Base-by-base conservation (phyloP, 2,113 vertebrate genomes). In the Stomatorhinus ivindoensis region DNA sequence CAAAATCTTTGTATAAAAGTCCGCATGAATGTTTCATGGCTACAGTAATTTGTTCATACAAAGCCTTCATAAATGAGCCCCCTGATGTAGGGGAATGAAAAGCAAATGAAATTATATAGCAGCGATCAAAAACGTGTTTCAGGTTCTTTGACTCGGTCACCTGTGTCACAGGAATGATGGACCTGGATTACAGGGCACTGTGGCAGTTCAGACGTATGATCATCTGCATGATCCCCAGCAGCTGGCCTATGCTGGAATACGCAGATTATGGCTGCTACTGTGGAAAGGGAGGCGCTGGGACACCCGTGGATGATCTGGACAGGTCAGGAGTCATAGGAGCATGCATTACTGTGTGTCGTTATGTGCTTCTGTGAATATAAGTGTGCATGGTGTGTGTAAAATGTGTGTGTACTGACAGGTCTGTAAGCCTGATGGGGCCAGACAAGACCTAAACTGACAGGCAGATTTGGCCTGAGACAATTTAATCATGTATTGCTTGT, bases 191-290 rank as follows among this genome's bases (percentile, higher is more conserved):
- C 7, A 50, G 93, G 11, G 94, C 95, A 0, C 0, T 97, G 31
- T 97, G 95, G 97, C 91, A 95, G 88, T 92, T 97, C 4, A 92
- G 93, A 1, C 10, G 0, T 0, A 90, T 97, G 95, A 95, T 97
- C 91, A 90, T 92, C 82, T 97, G 97, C 69, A 17, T 47, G 10
- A 91, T 95, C 9, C 96, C 96, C 0, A 0, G 0, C 0, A 97
- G 96, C 65, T 0, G 90, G 0, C 97, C 97, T 3, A 0, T 27
- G 39, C 11, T 92, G 7, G 89, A 96, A 0, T 96, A 84, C 6
- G 90, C 42, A 0, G n/a, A 94, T 92, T 97, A 97, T 0, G 97
- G 97, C 89, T 97, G 97, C 89, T 97, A 92, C 92, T 97, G 97
- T 0, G 97, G 97, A 19, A 24, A 95, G 35, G 96, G 97, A 1